phyloP scores from a whole-genome alignment of 2,888 invertebrate genomes.

The Stenodera caucasica region DNA sequence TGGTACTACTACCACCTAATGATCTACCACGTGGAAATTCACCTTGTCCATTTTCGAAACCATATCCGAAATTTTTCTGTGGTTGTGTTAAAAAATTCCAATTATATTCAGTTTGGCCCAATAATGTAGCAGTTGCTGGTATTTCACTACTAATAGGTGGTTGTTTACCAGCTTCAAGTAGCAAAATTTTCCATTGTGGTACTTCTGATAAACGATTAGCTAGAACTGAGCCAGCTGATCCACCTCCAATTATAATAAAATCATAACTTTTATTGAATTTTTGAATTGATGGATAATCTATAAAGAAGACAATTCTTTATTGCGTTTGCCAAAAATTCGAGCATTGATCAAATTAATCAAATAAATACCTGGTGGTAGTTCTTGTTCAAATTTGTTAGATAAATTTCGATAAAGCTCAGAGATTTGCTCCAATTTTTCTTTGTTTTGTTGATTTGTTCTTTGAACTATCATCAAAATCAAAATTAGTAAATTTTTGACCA shows the following conservation, averaged over 20 bases:
- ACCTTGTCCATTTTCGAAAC: slow-evolving; percentile 82
- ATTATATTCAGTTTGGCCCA: slow-evolving; percentile 66
- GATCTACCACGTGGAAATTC: slow-evolving; percentile 91
- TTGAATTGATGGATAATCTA: too few relatives aligned
- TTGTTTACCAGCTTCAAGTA: too few relatives aligned
- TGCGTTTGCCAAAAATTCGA: too few relatives aligned
- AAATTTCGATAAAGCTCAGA: too few relatives aligned
- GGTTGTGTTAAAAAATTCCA: slow-evolving; percentile 96
- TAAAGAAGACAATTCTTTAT: too few relatives aligned
- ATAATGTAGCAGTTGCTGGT: slow-evolving; percentile 55
- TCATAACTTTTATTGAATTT: slow-evolving; percentile 39
- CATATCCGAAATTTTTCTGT: slow-evolving; percentile 86
- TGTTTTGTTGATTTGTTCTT: too few relatives aligned
- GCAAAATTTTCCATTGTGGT: slow-evolving; percentile 70
- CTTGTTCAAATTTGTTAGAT: too few relatives aligned
- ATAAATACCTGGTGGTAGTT: too few relatives aligned
- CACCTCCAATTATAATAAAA: slow-evolving; percentile 56
- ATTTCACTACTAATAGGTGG: slow-evolving; percentile 53
- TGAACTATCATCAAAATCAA: too few relatives aligned
- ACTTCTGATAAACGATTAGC: slow-evolving; percentile 64
- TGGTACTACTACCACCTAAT: slow-evolving; percentile 81
- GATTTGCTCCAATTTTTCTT: too few relatives aligned
- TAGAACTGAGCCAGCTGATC: slow-evolving; percentile 57
- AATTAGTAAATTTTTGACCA: too few relatives aligned
- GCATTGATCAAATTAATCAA: too few relatives aligned